Evolutionary conservation across 2,113 vertebrate genomes (phyloP).

Genomic region (Mus spicilegus): DNA sequence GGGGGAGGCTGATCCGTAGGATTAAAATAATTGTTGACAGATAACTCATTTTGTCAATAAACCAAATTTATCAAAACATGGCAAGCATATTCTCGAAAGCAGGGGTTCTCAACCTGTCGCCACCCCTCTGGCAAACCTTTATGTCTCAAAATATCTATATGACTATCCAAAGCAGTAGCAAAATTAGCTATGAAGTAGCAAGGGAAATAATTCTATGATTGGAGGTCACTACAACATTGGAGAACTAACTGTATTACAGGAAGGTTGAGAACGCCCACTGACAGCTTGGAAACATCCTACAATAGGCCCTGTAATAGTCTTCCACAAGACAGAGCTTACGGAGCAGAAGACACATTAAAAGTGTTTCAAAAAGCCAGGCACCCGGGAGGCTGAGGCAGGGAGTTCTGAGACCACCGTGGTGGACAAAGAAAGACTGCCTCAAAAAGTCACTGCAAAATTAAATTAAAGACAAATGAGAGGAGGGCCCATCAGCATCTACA

Average conservation of each 20-base stretch:
- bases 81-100: neutral
- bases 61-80: conserved; percentile 11
- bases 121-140: neutral
- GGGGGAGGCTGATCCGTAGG: neutral
- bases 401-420: neutral
- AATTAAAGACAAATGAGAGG: neutral
- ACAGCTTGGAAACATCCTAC: conserved; percentile 2
- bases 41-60: conserved; percentile 3
- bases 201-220: neutral
- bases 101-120: neutral
- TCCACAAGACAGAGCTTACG: neutral
- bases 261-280: neutral
- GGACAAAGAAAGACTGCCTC: neutral
- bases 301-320: conserved; percentile 22
- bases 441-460: neutral
- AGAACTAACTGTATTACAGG: neutral
- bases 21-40: conserved; percentile 3
- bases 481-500: neutral
- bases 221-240: neutral
- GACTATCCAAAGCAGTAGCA: neutral
- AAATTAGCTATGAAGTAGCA: neutral
- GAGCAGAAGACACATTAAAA: neutral
- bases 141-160: too few relatives aligned
- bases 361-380: neutral
- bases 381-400: neutral